Base-by-base conservation (phyloP, 2,888 invertebrate genomes). In the Eupithecia inturbata region DNA sequence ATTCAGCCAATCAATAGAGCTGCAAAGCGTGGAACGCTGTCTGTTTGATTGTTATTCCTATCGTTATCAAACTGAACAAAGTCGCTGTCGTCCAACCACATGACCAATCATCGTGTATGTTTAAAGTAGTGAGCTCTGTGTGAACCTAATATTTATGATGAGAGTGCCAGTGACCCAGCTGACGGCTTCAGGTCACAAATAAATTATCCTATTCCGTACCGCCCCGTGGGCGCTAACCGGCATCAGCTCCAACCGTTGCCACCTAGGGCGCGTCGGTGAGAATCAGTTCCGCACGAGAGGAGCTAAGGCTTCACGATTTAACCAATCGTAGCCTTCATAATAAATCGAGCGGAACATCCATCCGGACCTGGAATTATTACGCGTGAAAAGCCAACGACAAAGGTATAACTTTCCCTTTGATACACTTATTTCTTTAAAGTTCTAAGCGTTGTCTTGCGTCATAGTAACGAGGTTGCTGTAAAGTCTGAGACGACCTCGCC, bases 281-380 rank as follows among this genome's bases (percentile, higher is more conserved):
- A 70, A 57, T 73, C 72, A 62, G 66, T 75, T 68, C 70, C 68
- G 49, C 31, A 28, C 68, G 68, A 68, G 66, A 63, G 49, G 71
- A 67, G 68, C 70, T 63, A 41, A 72, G 70, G 70, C 67, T 72
- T 68, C 63, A 68, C 62, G 69, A 72, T 75, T 76, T 45, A 67
- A 68, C 69, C 69, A 72, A 74, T 73, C n/a, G 67, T 70, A 73
- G 70, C 76, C 71, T 75, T 71, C 63, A 72, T 74, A 73, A 70
- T 73, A 77, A 78, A 78, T 74, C 74, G 74, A 66, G 71, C 76
- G 57, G 70, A 67, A 73, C 67, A 68, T 70, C 66, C 53, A 57
- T 49, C 74, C 67, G 57, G 39, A 41, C 49, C 67, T 28, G 41
- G 31, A 39, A 66, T 39, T 22, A 39, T 66, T 26, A n/a, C 36